These are phyloP conservation scores for Willisornis vidua DNA, from an alignment of 2,113 vertebrate genomes.

Conservation along the genomic window DNA sequence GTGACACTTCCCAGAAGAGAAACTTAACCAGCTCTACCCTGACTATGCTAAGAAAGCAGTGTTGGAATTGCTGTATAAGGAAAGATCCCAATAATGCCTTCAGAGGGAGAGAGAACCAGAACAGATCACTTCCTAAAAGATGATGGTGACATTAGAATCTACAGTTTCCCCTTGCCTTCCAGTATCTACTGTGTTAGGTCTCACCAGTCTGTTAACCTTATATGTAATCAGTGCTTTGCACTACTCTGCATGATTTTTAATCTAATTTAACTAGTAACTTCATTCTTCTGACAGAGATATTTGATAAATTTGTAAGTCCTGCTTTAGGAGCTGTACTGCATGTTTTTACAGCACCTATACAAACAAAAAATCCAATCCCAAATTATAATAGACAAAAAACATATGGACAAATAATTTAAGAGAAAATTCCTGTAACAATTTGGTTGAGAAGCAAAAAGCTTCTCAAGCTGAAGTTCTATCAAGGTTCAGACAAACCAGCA, in stretches of 20 bases:
- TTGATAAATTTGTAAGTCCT: background rate
- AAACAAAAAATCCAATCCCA: fast-evolving
- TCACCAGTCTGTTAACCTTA: background rate
- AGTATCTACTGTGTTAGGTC: background rate
- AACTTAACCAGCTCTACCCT: background rate
- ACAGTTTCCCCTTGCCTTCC: background rate
- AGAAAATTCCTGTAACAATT: background rate
- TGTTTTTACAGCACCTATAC: background rate
- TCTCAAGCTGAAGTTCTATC: background rate
- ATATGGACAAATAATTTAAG: background rate
- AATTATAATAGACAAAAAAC: background rate
- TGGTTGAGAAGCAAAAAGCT: background rate
- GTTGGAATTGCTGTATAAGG: background rate
- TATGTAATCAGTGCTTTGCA: background rate
- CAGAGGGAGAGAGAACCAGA: background rate
- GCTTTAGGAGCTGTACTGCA: background rate
- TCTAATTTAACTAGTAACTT: background rate
- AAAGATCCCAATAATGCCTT: background rate
- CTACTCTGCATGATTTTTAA: background rate
- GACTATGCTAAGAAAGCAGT: background rate
- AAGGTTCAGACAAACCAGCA: background rate
- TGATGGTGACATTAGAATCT: background rate
- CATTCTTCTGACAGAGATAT: background rate
- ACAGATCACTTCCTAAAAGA: background rate
- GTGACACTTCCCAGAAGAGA: background rate